Base-by-base conservation (phyloP, 2,113 vertebrate species). In the Corydoras maculifer region DNA sequence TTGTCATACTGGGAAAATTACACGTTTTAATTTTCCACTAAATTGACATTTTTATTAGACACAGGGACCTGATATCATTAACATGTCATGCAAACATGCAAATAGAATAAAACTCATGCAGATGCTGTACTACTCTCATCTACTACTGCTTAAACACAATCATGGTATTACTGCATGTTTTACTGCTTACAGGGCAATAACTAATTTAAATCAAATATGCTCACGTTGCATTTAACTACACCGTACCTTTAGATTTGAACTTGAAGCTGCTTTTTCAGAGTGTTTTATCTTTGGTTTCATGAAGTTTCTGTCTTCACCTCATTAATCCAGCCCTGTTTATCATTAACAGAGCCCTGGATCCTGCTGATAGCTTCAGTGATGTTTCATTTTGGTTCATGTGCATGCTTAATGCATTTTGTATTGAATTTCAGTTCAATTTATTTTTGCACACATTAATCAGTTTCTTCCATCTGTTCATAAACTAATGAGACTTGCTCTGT, bases 381-480 rank as follows among this genome's bases (percentile, higher is more conserved):
- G 72, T 75, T 86, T 84, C 70, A 76, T 31, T 84, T 86, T 82
- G 78, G 81, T 85, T 78, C 81, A 79, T 81, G 82, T 81, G 85
- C 81, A 81, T 81, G 83, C 79, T 87, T 84, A 84, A 82, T 88
- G 83, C 83, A 80, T 74, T 80, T 82, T 83, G 80, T 82, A 78
- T 87, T 81, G 67, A 82, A 87, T 87, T 87, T 87, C 80, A 85
- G 82, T 80, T 88, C 79, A 43, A 79, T 84, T 88, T 83, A 4
- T 14, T 79, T 84, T 70, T 83, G 69, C 66, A 80, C 79, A 14
- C 14, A 66, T n/a, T 43, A 67, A 72, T 63, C 61, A 54, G 3
- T 64, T 59, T 48, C 8, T 64, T 68, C 50, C 49, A 60, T 77
- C 65, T 77, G 66, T 59, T 55, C 43, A 18, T 53, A 58, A 69